phyloP scores from a whole-genome alignment of 2,113 vertebrate species.

The Elgaria multicarinata region DNA sequence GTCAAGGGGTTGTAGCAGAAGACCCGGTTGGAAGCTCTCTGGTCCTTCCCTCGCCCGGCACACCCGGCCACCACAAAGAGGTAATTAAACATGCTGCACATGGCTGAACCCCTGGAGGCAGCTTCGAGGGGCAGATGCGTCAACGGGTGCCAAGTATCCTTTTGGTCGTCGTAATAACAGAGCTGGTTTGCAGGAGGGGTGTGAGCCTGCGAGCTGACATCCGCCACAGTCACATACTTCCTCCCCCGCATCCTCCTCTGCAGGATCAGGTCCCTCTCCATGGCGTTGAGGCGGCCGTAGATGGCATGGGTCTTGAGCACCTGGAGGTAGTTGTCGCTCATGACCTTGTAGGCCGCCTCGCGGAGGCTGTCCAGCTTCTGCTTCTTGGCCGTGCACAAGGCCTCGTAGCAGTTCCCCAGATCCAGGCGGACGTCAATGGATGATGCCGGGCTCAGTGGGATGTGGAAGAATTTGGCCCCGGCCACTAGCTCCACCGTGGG shows the following conservation, averaged over 20 bases:
- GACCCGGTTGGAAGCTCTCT: constrained; percentile 84
- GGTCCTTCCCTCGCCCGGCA: constrained; percentile 64
- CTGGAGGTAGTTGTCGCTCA: constrained; percentile 93
- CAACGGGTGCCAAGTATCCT: constrained; percentile 83
- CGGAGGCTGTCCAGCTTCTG: constrained; percentile 71
- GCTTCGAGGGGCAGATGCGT: constrained; percentile 83
- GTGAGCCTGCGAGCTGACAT: constrained; percentile 79
- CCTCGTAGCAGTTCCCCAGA: constrained; percentile 89
- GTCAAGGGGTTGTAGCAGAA: constrained; percentile 94
- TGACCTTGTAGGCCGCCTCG: constrained; percentile 83
- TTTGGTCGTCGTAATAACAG: constrained; percentile 85
- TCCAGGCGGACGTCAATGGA: constrained; percentile 76
- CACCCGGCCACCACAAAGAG: constrained; percentile 91
- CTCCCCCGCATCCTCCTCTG: constrained; percentile 78
- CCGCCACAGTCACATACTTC: constrained; percentile 80
- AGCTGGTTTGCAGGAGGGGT: constrained; percentile 68
- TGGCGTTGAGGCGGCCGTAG: constrained; percentile 82
- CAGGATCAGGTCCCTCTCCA: constrained; percentile 86
- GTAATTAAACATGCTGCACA: constrained; percentile 94
- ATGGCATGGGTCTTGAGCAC: constrained; percentile 84
- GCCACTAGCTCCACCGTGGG: constrained; percentile 58
- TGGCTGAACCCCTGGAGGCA: constrained; percentile 83
- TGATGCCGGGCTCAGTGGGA: constrained; percentile 56
- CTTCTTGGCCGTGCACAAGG: constrained; percentile 82
- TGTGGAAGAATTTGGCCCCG: constrained; percentile 65